A percentile compares a stretch with the other conserved stretches of the same genome.
Conservation (phyloP, 2,888 invertebrate species). For the Thera obeliscata region DNA sequence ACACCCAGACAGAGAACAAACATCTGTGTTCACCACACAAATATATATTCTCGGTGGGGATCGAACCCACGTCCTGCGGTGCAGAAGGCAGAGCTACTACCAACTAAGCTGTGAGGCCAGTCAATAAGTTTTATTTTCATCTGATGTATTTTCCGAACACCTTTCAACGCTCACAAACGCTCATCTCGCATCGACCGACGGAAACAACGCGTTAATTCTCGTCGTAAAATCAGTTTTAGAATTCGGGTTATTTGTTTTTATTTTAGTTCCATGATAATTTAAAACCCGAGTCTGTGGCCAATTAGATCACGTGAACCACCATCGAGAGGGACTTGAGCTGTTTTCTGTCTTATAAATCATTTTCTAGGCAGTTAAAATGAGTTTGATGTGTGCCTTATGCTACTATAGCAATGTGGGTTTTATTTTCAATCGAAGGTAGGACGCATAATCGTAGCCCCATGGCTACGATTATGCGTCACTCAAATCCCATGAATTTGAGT, state of each 20-base stretch:
- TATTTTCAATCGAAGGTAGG: background rate
- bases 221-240: slow-evolving; percentile 85
- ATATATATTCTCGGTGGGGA: no score
- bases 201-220: slow-evolving; percentile 85
- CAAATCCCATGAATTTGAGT: no score
- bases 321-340: slow-evolving; percentile 45
- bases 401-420: background rate
- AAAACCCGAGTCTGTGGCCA: slow-evolving; percentile 77
- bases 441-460: background rate
- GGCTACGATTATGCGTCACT: no score
- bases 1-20: no score
- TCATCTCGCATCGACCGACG: slow-evolving; percentile 82
- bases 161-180: slow-evolving; percentile 83
- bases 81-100: no score
- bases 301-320: slow-evolving; percentile 77
- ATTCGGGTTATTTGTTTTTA: slow-evolving; percentile 84
- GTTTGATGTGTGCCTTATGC: slow-evolving; percentile 10
- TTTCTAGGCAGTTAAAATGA: slow-evolving; percentile 16
- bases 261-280: slow-evolving; percentile 82
- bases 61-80: no score
- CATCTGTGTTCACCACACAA: no score
- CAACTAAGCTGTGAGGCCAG: no score
- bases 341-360: slow-evolving; percentile 20
- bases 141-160: slow-evolving; percentile 80
- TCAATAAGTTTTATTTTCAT: no score